These are phyloP conservation scores for Leptestheria dahalacensis DNA, from an alignment of 1,140 invertebrate species.

Conservation along the genomic window DNA sequence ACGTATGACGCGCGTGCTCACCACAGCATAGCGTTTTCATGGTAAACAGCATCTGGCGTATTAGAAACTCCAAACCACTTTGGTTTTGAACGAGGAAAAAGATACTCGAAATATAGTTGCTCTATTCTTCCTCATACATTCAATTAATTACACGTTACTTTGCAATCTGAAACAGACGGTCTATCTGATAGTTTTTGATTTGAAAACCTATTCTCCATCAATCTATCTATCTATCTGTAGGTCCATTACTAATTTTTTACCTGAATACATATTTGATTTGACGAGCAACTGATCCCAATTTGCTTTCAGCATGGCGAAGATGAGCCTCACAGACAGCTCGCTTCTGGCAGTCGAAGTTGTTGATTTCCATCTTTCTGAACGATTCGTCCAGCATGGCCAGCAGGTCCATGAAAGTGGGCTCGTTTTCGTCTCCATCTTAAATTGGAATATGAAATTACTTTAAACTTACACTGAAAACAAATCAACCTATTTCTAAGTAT, in stretches of 20 bases:
- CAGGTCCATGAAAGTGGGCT: slow-evolving; percentile 14
- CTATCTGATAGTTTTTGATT: too few species aligned
- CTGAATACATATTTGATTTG: slow-evolving; percentile 9
- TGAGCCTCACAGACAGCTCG: slow-evolving; percentile 15
- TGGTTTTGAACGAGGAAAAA: neutral
- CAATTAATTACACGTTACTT: too few species aligned
- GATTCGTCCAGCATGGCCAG: slow-evolving; percentile 14
- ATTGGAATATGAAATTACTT: neutral
- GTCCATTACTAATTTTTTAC: slow-evolving; percentile 3
- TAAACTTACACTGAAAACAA: neutral
- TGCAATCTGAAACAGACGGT: too few species aligned
- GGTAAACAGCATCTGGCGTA: neutral
- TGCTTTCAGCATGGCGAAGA: neutral
- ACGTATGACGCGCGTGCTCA: neutral
- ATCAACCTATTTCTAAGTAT: neutral
- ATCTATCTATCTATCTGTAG: too few species aligned
- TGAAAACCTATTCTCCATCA: too few species aligned
- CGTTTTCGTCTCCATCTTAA: slow-evolving; percentile 2
- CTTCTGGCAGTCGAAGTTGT: slow-evolving; percentile 12
- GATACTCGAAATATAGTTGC: too few species aligned
- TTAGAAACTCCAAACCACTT: neutral
- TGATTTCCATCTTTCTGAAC: slow-evolving; percentile 10
- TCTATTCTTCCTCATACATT: too few species aligned
- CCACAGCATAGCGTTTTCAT: neutral
- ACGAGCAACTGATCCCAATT: neutral